Evolutionary conservation across 2,113 vertebrate genomes (phyloP).

Genomic region (Martes martes): DNA sequence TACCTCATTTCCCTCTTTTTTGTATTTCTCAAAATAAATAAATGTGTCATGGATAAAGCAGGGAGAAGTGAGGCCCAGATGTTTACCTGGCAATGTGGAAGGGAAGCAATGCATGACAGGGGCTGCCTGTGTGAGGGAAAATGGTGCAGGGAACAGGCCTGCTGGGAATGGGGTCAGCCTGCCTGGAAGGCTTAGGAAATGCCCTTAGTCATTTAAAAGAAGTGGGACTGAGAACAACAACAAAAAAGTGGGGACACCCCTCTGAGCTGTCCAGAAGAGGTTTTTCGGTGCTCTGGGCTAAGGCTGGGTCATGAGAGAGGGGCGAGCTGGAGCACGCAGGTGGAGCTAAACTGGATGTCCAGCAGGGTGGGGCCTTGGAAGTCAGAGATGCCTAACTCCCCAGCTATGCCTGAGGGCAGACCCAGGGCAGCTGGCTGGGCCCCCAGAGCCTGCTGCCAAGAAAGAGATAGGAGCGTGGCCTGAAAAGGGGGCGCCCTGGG

Average conservation of each 20-base stretch:
- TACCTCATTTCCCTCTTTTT: background rate
- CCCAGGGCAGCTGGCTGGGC: background rate
- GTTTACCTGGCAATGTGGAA: background rate
- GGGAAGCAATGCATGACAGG: background rate
- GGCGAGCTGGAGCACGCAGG: background rate
- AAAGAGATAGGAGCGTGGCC: background rate
- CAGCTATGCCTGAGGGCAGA: background rate
- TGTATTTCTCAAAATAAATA: background rate
- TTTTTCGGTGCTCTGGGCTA: background rate
- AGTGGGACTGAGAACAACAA: background rate
- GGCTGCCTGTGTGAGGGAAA: background rate
- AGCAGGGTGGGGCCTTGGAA: background rate
- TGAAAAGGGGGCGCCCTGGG: background rate
- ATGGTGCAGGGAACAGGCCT: fast-evolving
- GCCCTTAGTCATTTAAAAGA: background rate
- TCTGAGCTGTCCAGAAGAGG: background rate
- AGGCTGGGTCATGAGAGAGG: background rate
- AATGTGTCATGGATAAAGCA: background rate
- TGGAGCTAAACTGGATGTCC: fast-evolving
- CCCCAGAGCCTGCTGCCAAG: background rate
- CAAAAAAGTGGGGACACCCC: background rate
- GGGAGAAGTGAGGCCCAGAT: background rate
- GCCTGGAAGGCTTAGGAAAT: background rate
- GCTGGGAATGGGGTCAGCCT: background rate
- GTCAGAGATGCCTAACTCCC: background rate